phyloP scores from a whole-genome alignment of 2,113 vertebrate species.

The Labeo rohita region DNA sequence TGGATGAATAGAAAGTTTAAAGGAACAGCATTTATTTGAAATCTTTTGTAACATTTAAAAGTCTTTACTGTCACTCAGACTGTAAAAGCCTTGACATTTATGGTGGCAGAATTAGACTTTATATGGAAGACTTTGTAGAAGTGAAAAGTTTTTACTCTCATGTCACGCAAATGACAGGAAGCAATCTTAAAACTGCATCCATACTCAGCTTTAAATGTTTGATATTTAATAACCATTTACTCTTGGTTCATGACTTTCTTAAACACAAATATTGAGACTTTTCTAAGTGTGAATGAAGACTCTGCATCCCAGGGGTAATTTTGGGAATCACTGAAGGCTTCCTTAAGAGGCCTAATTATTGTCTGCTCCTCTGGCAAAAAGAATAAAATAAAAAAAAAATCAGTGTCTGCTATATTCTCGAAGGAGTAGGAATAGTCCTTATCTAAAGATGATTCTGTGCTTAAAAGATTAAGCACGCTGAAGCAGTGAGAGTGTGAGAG shows the following conservation, averaged over 20 bases:
- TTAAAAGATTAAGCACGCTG: neutral
- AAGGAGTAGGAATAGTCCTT: neutral
- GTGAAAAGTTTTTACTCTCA: too few relatives aligned
- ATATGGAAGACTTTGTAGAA: neutral
- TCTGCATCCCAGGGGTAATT: constrained; percentile 10
- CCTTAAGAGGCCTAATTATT: constrained; percentile 32
- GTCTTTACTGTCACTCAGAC: neutral
- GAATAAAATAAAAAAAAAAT: neutral
- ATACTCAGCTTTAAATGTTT: neutral
- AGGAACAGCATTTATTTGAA: neutral
- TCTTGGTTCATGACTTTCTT: neutral
- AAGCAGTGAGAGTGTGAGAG: neutral
- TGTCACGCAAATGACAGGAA: neutral
- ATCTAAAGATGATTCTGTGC: constrained; percentile 19
- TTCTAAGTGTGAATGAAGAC: constrained; percentile 16
- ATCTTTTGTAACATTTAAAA: neutral
- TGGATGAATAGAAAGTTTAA: neutral
- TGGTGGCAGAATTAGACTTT: neutral
- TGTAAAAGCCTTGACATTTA: neutral
- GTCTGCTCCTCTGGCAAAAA: neutral
- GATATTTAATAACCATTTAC: neutral
- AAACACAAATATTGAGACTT: constrained; percentile 27
- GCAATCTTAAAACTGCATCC: neutral
- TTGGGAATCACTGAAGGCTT: constrained; percentile 8
- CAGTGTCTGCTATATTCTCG: neutral